Evolutionary conservation across 1,140 invertebrate genomes (phyloP).

Genomic region (Drosophila fuyamai): DNA sequence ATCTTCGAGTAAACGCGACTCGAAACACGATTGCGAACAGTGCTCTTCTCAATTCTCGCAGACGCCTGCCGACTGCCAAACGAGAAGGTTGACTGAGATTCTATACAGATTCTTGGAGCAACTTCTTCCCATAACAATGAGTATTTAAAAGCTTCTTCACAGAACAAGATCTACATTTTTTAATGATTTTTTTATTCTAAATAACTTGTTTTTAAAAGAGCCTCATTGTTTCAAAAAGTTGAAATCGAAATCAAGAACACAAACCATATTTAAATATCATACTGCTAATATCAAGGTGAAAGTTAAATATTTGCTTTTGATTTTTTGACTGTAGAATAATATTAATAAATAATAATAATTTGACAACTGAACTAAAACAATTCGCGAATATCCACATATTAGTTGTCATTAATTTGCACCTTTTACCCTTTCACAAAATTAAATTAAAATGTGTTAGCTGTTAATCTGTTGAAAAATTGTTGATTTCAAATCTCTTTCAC

Average conservation of each 20-base stretch:
- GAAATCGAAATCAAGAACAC: neutral
- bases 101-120: neutral
- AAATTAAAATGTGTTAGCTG: no score
- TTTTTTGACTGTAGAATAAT: neutral
- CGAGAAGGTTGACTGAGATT: slow-evolving; percentile 7
- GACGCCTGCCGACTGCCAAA: slow-evolving; percentile 22
- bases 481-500: no score
- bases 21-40: slow-evolving; percentile 8
- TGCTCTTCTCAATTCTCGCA: slow-evolving; percentile 22
- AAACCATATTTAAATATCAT: neutral
- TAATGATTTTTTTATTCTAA: slow-evolving; percentile 3
- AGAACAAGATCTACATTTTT: neutral
- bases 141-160: slow-evolving; percentile 6
- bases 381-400: neutral
- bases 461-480: no score
- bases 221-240: neutral
- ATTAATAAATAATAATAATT: neutral
- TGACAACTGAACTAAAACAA: neutral
- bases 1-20: neutral
- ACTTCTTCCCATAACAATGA: neutral
- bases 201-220: neutral
- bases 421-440: no score
- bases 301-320: neutral
- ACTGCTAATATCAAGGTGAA: neutral
- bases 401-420: no score